Base-by-base conservation (phyloP, 2,888 invertebrate genomes). In the Lobophora halterata region DNA sequence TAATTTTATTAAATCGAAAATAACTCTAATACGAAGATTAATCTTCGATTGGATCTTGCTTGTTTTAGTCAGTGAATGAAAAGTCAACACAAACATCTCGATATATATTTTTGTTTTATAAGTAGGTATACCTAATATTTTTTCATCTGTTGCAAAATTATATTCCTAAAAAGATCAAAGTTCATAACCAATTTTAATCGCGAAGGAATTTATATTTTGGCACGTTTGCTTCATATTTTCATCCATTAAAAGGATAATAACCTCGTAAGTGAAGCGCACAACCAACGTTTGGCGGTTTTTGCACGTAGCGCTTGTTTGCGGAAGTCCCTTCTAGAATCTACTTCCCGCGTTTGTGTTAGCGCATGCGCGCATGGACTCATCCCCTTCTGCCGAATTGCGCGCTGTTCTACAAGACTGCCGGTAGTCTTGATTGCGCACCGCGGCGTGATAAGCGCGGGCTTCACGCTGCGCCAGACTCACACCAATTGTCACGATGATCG, bases 291-390 rank as follows among this genome's bases (percentile, higher is more conserved):
- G 44, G 42, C 42, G 46, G 49, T 54, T 54, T 37, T 42, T 51
- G 51, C 49, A 38, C 35, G 47, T 40, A 50, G 60, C 60, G 46
- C 56, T 51, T 56, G 50, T 61, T 61, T 57, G 61, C 64, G 65
- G 70, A 71, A 67, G 65, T 61, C 58, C 62, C 64, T 79, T 83
- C 80, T 82, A 82, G 81, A 79, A 79, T 58, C 56, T 60, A 53
- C 68, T 85, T 80, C 83, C 81, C 81, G 81, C 82, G 74, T 74
- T 74, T 62, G 51, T 55, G 49, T 55, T 43, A 31, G 73, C 86
- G 85, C 86, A 83, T 83, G 85, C 85, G 83, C 65, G 43, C 30
- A 37, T 46, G 49, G 38, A 57, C 61, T 66, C 65, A 61, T 79
- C 76, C 72, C 70, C 74, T 67, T 73, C 71, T 55, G 58, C 61